Evolutionary conservation across 2,888 invertebrate species (phyloP), one percentile per base, ranked within the genome.

Genomic region (Acrocyrtus sp.): DNA sequence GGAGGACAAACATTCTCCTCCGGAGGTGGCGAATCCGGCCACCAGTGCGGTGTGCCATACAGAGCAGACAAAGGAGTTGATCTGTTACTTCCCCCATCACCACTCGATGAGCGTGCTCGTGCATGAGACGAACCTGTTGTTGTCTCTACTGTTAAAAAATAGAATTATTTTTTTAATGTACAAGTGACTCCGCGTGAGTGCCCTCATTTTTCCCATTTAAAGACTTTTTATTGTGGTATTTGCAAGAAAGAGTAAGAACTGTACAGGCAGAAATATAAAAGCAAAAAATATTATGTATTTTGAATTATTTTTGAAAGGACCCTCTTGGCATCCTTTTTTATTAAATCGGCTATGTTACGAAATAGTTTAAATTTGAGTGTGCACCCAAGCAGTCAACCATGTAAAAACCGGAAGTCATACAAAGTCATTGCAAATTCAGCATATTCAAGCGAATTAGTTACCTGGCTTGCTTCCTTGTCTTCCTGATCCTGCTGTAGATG

Each of bases 1-100:
- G 68, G 68, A 45, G 68, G 68, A 60, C 68, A 68, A 24, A 27
- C 29, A 19, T n/a, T n/a, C 24, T 68, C 60, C 45, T 68, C 68
- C 34, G 68, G 60, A 15, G 67, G 58, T 27, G 66, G 66, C 4
- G 60, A 68, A 22, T 72, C 72, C 1, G 79, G 77, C 79, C 79
- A 79, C 79, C 79, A 79, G 51, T 79, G 76, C n/a, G 79, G 79
- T 17, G 78, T 78, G 56, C 78, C 78, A 47, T 78, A 78, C 21
- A 78, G 58, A 19, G 74, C 63, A 17, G 74, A 68, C 8, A 68
- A 51, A 45, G 70, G 72, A 72, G 67, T 75, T 61, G 75, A 74
- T 29, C 68, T 51, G 54, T 63, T 63, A 22, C 62, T 57, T 29
- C 61, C 61, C 26, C 69, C 68, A 45, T 48, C 62, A 50, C 75